A percentile compares a stretch with the other conserved stretches of the same genome.
Evolutionary conservation across 1,140 invertebrate genomes (phyloP).

Genomic region (Polypedilum vanderplanki): DNA sequence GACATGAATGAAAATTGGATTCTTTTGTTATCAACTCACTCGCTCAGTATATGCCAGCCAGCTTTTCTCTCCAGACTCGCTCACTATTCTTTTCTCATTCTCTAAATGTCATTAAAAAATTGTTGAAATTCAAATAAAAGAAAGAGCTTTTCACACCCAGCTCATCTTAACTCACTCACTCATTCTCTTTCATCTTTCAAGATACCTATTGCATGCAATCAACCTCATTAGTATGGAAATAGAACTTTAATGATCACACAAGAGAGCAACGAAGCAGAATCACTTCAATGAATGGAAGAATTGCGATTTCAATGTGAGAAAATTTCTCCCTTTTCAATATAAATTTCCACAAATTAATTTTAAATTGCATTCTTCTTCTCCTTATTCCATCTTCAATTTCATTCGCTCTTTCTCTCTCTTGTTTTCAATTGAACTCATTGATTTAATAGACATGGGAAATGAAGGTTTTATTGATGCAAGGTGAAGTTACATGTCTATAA

Average conservation of each 20-base stretch:
- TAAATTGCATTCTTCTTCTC: background rate
- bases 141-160: background rate
- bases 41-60: background rate
- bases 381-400: background rate
- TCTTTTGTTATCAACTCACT: background rate
- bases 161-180: too few relatives aligned
- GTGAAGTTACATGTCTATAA: too few relatives aligned
- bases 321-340: background rate
- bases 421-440: constrained; percentile 15
- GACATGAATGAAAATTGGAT: constrained; percentile 18
- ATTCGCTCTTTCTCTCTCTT: background rate
- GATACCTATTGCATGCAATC: too few relatives aligned
- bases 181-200: too few relatives aligned
- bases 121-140: background rate
- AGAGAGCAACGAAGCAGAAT: too few relatives aligned
- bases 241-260: too few relatives aligned
- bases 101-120: background rate
- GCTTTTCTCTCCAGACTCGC: background rate
- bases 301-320: too few relatives aligned
- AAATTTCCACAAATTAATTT: constrained; percentile 20
- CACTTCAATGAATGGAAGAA: too few relatives aligned
- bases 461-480: background rate
- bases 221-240: too few relatives aligned
- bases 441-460: background rate
- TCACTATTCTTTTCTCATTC: background rate